These are phyloP conservation scores for Danionella cerebrum DNA, from an alignment of 2,113 vertebrate species.

Conservation along the genomic window DNA sequence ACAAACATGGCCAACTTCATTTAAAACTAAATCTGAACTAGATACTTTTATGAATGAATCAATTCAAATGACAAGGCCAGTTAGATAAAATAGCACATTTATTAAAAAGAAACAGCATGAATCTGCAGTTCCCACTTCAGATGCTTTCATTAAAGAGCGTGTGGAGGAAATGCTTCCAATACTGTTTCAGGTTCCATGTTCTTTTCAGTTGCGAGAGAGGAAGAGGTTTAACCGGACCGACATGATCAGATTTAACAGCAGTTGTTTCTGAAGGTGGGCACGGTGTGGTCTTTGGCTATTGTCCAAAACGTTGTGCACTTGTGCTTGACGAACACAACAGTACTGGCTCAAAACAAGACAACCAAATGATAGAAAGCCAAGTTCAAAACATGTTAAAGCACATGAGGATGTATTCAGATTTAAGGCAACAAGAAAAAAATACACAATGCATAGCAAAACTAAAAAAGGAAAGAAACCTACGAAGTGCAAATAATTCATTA, in stretches of 20 bases:
- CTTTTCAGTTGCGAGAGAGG: slow-evolving; percentile 10
- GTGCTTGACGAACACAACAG: background rate
- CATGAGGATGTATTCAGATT: slow-evolving; percentile 52
- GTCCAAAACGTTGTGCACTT: slow-evolving; percentile 15
- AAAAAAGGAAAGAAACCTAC: slow-evolving; percentile 34
- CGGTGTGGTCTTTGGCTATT: slow-evolving; percentile 55
- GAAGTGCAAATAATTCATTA: slow-evolving; percentile 62
- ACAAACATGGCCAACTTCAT: no score
- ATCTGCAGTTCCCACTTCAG: slow-evolving; percentile 54
- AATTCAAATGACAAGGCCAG: background rate
- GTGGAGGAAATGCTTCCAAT: slow-evolving; percentile 27
- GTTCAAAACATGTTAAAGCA: slow-evolving; percentile 57
- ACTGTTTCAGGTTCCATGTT: slow-evolving; percentile 3
- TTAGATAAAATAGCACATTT: slow-evolving; percentile 73
- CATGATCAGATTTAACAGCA: background rate
- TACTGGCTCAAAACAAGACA: slow-evolving; percentile 28
- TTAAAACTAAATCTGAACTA: no score
- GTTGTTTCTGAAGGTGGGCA: slow-evolving; percentile 12
- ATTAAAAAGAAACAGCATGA: slow-evolving; percentile 67
- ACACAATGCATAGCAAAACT: slow-evolving; percentile 28
- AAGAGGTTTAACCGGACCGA: slow-evolving; percentile 16
- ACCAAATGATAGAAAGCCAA: slow-evolving; percentile 33
- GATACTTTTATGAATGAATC: background rate
- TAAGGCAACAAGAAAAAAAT: slow-evolving; percentile 58
- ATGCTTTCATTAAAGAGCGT: slow-evolving; percentile 37